Conservation (phyloP, 2,888 invertebrate genomes). For the Eretmocerus hayati region DNA sequence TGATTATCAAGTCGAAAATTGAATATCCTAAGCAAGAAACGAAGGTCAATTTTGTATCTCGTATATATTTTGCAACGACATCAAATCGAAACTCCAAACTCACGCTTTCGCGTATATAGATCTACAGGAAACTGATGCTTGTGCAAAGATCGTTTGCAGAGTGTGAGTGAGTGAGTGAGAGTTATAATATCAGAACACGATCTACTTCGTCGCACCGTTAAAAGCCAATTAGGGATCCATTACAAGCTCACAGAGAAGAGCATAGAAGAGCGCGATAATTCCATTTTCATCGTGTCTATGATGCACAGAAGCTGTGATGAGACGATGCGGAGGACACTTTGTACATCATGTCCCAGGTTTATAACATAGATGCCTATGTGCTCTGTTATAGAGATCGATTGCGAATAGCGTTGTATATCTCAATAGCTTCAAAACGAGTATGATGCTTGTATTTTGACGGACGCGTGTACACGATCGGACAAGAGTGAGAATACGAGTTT, state of each 20-base stretch:
- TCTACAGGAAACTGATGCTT: background rate
- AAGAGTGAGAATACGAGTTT: too few relatives aligned
- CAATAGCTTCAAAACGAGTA: too few relatives aligned
- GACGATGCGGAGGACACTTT: slow-evolving; percentile 4
- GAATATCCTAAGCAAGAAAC: too few relatives aligned
- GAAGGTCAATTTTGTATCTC: too few relatives aligned
- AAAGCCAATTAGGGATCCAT: slow-evolving; percentile 49
- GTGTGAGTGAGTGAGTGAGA: background rate
- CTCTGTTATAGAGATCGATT: too few relatives aligned
- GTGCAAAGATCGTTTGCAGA: background rate
- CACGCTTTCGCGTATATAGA: background rate
- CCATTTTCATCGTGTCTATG: slow-evolving; percentile 36
- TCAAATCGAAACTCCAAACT: slow-evolving; percentile 13
- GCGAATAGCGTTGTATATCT: too few relatives aligned
- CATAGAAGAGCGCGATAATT: slow-evolving; percentile 31
- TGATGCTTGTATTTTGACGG: too few relatives aligned
- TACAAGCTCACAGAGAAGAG: slow-evolving; percentile 42
- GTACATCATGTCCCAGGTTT: background rate
- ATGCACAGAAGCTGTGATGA: slow-evolving; percentile 33
- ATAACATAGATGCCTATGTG: too few relatives aligned
- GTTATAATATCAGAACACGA: too few relatives aligned
- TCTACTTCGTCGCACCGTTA: slow-evolving; percentile 43
- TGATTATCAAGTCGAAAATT: too few relatives aligned
- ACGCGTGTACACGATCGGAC: too few relatives aligned
- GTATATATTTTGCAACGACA: too few relatives aligned